Percentiles rank a stretch among this genome's conserved stretches.
Conservation (phyloP, 2,797 vertebrate genomes). For the Helarctos malayanus region DNA sequence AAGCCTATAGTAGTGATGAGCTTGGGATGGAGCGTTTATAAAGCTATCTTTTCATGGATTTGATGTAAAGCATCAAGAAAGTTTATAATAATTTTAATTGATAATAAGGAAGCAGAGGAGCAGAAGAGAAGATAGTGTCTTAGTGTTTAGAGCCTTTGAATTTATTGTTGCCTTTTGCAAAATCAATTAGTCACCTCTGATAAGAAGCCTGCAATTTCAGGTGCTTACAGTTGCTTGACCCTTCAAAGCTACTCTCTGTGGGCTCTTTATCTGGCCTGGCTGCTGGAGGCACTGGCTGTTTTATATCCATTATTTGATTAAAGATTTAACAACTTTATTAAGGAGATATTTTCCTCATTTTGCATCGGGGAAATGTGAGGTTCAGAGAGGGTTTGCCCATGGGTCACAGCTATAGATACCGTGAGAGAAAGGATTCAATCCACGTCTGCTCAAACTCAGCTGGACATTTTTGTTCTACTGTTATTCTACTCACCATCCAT, state of each 20-base stretch:
- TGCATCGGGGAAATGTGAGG: neutral
- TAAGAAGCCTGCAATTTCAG: constrained; percentile 52
- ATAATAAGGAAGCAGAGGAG: constrained; percentile 59
- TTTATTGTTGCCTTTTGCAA: constrained; percentile 66
- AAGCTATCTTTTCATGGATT: constrained; percentile 53
- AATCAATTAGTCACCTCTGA: constrained; percentile 62
- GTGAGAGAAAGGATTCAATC: neutral
- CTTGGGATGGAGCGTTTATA: constrained; percentile 42
- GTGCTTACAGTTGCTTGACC: constrained; percentile 42
- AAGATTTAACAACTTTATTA: constrained; percentile 55
- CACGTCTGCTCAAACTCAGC: neutral
- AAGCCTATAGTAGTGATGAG: neutral
- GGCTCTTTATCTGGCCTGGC: constrained; percentile 5
- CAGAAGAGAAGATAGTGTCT: constrained; percentile 59
- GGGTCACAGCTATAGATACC: neutral
- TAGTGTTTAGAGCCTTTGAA: constrained; percentile 48
- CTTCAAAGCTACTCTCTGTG: constrained; percentile 34
- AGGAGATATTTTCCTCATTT: constrained; percentile 20
- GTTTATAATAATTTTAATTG: constrained; percentile 66
- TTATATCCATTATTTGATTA: constrained; percentile 69
- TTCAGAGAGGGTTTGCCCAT: neutral
- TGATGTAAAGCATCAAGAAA: constrained; percentile 33
- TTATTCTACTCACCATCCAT: neutral
- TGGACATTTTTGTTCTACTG: neutral
- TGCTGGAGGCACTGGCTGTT: constrained; percentile 4